phyloP scores from a whole-genome alignment of 2,797 vertebrate genomes.

The Phylloscopus collybita region DNA sequence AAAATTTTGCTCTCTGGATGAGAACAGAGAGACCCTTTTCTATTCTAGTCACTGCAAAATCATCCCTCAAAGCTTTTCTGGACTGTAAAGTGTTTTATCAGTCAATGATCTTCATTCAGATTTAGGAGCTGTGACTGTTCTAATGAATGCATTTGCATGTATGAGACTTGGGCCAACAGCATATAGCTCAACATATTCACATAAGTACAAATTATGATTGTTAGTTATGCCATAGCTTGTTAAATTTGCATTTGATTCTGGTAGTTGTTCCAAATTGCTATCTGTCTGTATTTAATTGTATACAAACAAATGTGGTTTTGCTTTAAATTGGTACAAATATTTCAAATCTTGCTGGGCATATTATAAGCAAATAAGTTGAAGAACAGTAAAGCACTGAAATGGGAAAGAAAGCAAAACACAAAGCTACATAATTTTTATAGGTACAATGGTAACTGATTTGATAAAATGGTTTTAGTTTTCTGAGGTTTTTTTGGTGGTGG shows the following conservation, averaged over 20 bases:
- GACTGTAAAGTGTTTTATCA: neutral
- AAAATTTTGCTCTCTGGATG: neutral
- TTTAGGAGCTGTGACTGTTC: neutral
- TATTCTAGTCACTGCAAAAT: neutral
- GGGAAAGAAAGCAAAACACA: neutral
- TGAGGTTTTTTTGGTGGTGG: neutral
- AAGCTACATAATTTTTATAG: neutral
- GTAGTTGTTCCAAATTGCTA: neutral
- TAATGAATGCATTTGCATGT: neutral
- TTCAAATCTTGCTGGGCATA: neutral
- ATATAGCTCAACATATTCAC: neutral
- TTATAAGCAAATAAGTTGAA: neutral
- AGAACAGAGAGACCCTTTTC: neutral
- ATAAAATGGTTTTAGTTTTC: neutral
- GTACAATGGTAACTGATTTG: neutral
- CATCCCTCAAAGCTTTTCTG: neutral
- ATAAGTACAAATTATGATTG: neutral
- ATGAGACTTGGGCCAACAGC: neutral
- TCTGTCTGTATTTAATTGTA: neutral
- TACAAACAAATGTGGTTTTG: neutral
- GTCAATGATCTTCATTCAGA: neutral
- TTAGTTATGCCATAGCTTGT: neutral
- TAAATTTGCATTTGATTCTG: neutral
- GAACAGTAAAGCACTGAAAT: neutral
- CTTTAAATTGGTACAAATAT: neutral